Evolutionary conservation across 2,888 invertebrate species (phyloP), one percentile per base, ranked within the genome.

Genomic region (Trichopoda pennipes): DNA sequence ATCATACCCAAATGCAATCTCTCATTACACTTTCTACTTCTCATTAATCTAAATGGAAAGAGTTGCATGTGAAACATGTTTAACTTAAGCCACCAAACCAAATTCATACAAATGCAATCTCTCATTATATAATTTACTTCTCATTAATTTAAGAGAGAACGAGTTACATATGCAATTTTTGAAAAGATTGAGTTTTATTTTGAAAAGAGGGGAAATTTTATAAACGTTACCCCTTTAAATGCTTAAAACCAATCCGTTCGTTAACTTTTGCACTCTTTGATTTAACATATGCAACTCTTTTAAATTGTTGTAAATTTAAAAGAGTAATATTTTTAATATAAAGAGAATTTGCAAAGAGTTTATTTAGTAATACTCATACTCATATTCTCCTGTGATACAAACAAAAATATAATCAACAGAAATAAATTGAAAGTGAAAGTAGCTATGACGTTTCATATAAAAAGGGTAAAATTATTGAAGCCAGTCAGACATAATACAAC

Each of bases 161-260:
- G 79, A 79, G 79, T 79, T 79, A 66, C 61, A 56, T 73, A 51
- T 63, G 49, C 7, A 0, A 28, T 19, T 35, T 28, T 7, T n/a
- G n/a, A 35, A 21, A 19, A 47, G 75, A 79, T 85, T 86, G 85
- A 87, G 85, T 85, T 84, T 83, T 28, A 12, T 38, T 6, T 38
- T 9, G 9, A 47, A 9, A 1, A 10, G 60, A 78, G 75, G 82
- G 79, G 79, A 68, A 82, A 64, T 68, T 55, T 9, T 55, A 12
- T 35, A 10, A 17, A 38, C 17, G 0, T 7, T 56, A 76, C 72
- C 72, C 82, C 82, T 63, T 79, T 79, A 12, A 38, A 10, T 12
- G 38, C 1, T 28, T 28, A 28, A 28, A 28, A 28, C 8, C 7
- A 38, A 38, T 12, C 12, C 10, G 12, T 63, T 63, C 32, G 32